phyloP scores from a whole-genome alignment of 2,113 vertebrate species.

The Epinephelus fuscoguttatus region DNA sequence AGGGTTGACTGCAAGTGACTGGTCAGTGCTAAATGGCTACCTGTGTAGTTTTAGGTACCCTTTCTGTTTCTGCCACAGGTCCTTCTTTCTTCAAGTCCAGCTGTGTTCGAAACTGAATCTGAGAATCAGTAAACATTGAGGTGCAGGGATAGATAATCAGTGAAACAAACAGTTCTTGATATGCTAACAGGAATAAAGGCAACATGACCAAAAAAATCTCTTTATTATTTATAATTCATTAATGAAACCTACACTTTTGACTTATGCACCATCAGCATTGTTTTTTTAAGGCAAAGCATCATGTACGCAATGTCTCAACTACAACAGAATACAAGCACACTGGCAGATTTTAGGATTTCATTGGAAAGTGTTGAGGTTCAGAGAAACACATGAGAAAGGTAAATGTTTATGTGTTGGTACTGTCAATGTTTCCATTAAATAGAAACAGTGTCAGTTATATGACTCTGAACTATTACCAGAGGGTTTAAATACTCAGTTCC shows the following conservation, averaged over 20 bases:
- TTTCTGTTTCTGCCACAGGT: not conserved
- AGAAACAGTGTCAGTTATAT: not conserved
- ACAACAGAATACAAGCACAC: not conserved
- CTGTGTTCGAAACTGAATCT: not conserved
- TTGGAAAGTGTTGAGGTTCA: not conserved
- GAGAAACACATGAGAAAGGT: not conserved
- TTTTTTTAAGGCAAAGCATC: constrained; percentile 4
- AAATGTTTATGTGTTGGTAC: not conserved
- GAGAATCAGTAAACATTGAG: not conserved
- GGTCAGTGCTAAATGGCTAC: not conserved
- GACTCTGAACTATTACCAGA: constrained; percentile 21
- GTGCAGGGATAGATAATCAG: not conserved
- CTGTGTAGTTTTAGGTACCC: not conserved
- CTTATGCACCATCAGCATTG: not conserved
- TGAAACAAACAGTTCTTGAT: not conserved
- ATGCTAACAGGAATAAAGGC: not conserved
- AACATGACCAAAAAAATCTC: not conserved
- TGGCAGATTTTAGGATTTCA: not conserved
- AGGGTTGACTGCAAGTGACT: not conserved
- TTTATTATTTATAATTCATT: not conserved
- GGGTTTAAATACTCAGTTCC: constrained; percentile 7
- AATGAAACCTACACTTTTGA: constrained; percentile 2
- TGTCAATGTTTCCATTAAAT: not conserved
- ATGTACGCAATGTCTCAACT: not conserved
- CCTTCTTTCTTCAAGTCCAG: not conserved